Base-by-base conservation (phyloP, 2,888 invertebrate genomes). In the Agrypnus murinus region DNA sequence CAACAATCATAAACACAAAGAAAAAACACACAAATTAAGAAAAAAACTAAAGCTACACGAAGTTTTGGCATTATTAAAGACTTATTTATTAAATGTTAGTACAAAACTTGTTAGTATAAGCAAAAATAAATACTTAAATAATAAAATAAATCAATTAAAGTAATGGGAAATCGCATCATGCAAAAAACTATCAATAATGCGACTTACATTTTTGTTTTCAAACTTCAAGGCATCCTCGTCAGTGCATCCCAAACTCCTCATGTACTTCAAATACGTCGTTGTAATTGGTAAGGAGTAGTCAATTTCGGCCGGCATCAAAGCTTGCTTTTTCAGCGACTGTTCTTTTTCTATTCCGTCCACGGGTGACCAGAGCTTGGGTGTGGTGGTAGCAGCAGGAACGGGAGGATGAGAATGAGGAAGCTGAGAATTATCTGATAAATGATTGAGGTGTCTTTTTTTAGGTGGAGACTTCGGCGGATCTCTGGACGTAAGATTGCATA, bases 261-360 rank as follows among this genome's bases (percentile, higher is more conserved):
- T 94, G 81, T 94, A 91, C 84, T 94, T 95, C 85, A 96, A 87
- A 86, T 96, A 96, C 36, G 95, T 94, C 62, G 95, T 95, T 55
- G 96, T 96, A 77, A 96, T 95, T 53, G 96, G 96, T 80, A 96
- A 90, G 81, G 93, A 94, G 87, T 92, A 94, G 86, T 95, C 94
- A 75, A 93, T 90, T 71, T 90, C 89, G 32, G 87, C 88, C 25
- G 86, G 80, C 75, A 83, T 81, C 65, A 84, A 75, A 50, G 80
- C 65, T 70, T 71, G 77, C 64, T 75, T 74, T 59, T 76, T 70
- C 64, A 76, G 73, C 43, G 70, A 57, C 65, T 78, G 76, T 65
- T 78, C 77, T 67, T 75, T 73, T 73, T 77, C 78, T 84, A 81
- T 69, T 84, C 81, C 82, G 73, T 83, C 83, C 57, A 89, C 88